Conservation (phyloP, 2,797 vertebrate species). For the Schizopygopsis pylzovi region DNA sequence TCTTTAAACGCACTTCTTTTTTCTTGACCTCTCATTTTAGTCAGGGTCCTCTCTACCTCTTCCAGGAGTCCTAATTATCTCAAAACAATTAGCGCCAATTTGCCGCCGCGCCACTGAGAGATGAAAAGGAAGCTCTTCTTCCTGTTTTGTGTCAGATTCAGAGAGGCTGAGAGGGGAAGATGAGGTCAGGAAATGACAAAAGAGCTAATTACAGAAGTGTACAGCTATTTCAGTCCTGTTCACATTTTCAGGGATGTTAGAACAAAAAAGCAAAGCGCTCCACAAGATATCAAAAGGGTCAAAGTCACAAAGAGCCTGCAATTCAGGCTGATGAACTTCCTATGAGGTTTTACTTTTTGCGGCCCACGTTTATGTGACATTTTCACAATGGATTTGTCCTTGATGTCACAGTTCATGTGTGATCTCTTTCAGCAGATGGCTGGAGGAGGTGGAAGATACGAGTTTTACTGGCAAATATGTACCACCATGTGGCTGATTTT, state of each 20-base stretch:
- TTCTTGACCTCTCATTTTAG: constrained; percentile 55
- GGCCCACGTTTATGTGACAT: constrained; percentile 12
- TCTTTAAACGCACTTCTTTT: neutral
- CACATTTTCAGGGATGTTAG: constrained; percentile 37
- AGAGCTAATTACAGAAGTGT: constrained; percentile 61
- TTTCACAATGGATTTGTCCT: constrained; percentile 1
- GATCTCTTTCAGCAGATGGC: constrained; percentile 45
- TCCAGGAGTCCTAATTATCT: constrained; percentile 59
- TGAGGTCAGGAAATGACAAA: constrained; percentile 62
- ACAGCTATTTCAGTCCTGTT: constrained; percentile 48
- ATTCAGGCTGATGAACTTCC: constrained; percentile 29
- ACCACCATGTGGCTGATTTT: constrained; percentile 9
- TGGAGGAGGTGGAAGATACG: constrained; percentile 23
- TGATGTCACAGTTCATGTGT: constrained; percentile 39
- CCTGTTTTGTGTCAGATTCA: constrained; percentile 53
- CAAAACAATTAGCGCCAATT: constrained; percentile 62
- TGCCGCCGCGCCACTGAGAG: constrained; percentile 48
- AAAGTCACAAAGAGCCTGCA: constrained; percentile 22
- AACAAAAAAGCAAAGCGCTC: constrained; percentile 6
- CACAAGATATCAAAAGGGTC: constrained; percentile 28
- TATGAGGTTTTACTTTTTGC: neutral
- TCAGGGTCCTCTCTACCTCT: constrained; percentile 48
- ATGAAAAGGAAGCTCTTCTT: constrained; percentile 48
- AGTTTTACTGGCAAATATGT: constrained; percentile 36
- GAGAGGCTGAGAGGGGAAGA: constrained; percentile 53